Conservation (phyloP, 2,113 vertebrate species). For the Gallinago undulata region DNA sequence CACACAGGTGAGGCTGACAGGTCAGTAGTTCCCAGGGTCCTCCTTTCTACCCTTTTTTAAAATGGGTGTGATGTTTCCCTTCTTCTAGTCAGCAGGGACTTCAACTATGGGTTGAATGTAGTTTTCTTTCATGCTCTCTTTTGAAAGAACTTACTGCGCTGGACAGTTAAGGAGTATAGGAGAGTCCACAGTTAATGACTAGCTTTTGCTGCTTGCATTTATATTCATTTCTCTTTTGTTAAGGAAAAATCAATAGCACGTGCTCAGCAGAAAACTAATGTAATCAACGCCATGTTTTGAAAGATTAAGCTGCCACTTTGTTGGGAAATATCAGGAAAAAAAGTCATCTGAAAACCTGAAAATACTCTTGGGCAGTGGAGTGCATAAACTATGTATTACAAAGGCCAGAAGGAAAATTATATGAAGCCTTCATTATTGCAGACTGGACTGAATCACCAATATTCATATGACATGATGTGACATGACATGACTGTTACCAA, state of each 20-base stretch:
- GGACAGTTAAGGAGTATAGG: neutral
- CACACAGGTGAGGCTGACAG: too few relatives aligned
- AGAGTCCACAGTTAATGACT: neutral
- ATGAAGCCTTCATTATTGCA: neutral
- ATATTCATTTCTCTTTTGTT: neutral
- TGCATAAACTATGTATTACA: neutral
- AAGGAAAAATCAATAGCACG: neutral
- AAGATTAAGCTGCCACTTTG: neutral
- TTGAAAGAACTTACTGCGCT: neutral
- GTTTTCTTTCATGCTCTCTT: neutral
- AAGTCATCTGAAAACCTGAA: neutral
- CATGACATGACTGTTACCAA: neutral
- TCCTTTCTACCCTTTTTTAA: too few relatives aligned
- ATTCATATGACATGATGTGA: neutral
- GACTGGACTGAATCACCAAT: neutral
- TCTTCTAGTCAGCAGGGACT: too few relatives aligned
- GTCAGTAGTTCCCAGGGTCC: too few relatives aligned
- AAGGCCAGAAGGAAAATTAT: neutral
- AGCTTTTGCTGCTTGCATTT: neutral
- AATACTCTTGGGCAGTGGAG: neutral
- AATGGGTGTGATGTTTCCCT: too few relatives aligned
- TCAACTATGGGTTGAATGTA: neutral
- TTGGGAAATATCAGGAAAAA: neutral
- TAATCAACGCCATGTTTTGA: neutral
- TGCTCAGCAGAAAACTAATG: neutral